A percentile compares a stretch with the other conserved stretches of the same genome.
These are phyloP conservation scores for Gastracanthus pulcherrimus DNA, from an alignment of 2,888 invertebrate genomes.

Conservation along the genomic window DNA sequence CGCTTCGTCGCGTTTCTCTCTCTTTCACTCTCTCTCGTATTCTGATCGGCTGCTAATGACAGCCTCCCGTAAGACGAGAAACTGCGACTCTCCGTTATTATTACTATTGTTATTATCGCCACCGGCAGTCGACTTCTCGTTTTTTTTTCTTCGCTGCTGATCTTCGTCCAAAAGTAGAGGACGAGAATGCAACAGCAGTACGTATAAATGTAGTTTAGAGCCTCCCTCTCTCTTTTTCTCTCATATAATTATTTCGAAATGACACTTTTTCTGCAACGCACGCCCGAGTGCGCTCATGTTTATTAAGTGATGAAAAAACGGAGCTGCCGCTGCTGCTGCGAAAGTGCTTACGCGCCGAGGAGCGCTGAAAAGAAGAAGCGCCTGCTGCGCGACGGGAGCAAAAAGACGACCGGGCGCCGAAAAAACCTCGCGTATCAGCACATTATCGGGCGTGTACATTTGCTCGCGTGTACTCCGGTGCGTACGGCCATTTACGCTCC, in stretches of 20 bases:
- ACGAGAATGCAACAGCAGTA: background rate
- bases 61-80: background rate
- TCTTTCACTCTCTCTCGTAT: background rate
- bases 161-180: background rate
- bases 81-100: background rate
- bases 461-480: too few relatives aligned
- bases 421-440: conserved; percentile 28
- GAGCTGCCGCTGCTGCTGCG: background rate
- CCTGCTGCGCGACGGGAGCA: background rate
- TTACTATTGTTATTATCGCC: background rate
- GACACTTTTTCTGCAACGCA: background rate
- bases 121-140: background rate
- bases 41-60: conserved; percentile 29
- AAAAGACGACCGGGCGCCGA: background rate
- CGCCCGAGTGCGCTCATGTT: background rate
- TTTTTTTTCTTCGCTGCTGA: background rate
- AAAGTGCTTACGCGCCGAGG: conserved; percentile 6
- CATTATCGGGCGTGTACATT: conserved; percentile 14
- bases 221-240: background rate
- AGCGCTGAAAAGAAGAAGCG: background rate
- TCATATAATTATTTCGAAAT: background rate
- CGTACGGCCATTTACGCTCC: too few relatives aligned
- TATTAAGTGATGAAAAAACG: conserved; percentile 12
- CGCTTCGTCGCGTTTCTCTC: too few relatives aligned
- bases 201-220: background rate